Conservation (phyloP, 2,888 invertebrate species). For the Adelphocoris suturalis region DNA sequence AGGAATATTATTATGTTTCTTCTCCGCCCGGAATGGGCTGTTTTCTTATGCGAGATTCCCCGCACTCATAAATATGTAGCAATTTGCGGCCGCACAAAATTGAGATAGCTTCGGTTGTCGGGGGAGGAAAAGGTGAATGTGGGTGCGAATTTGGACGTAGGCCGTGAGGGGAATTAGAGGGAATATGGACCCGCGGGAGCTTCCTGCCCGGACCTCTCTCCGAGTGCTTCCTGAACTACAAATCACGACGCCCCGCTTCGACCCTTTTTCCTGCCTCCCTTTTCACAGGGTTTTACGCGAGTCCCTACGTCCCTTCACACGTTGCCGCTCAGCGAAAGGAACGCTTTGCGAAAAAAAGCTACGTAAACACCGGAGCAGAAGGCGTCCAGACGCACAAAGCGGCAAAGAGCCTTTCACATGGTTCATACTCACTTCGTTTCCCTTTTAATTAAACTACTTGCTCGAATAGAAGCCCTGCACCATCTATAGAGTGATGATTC, state of each 20-base stretch:
- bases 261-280: background rate
- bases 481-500: too few relatives aligned
- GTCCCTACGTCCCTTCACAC: background rate
- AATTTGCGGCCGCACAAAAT: background rate
- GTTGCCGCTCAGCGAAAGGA: background rate
- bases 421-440: slow-evolving; percentile 2
- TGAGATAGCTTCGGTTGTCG: background rate
- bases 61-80: slow-evolving; percentile 19
- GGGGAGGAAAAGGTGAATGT: too few relatives aligned
- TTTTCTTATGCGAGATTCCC: slow-evolving; percentile 5
- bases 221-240: slow-evolving; percentile 39
- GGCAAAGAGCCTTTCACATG: background rate
- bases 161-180: slow-evolving; percentile 1
- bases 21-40: background rate
- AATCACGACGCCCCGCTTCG: background rate
- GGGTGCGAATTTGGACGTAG: background rate
- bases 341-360: slow-evolving; percentile 12
- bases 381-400: background rate
- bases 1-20: slow-evolving; percentile 12
- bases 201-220: background rate
- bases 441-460: slow-evolving; percentile 19
- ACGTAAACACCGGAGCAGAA: background rate
- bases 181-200: background rate
- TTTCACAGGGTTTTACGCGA: background rate
- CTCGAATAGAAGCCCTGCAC: background rate